Evolutionary conservation across 2,888 invertebrate genomes (phyloP).

Genomic region (Sarcophaga caerulescens): DNA sequence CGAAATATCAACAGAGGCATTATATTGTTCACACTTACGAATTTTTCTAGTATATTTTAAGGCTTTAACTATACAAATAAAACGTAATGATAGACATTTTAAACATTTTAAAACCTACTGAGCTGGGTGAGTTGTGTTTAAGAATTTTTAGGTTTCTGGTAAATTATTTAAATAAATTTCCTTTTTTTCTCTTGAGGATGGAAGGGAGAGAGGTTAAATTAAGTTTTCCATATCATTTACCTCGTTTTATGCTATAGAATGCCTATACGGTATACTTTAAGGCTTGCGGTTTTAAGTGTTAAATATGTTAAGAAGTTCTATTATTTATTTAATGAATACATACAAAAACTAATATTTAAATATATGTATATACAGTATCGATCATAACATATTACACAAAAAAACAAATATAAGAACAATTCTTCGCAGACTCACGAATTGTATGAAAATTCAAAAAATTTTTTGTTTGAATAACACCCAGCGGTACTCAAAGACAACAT

Average conservation of each 20-base stretch:
- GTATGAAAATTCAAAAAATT: too few species aligned
- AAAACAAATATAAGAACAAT: too few species aligned
- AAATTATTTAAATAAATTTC: slow-evolving; percentile 13
- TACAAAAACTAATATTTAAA: not conserved
- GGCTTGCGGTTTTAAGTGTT: slow-evolving; percentile 58
- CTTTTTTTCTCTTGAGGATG: not conserved
- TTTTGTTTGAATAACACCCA: too few species aligned
- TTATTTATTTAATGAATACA: not conserved
- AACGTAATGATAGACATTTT: not conserved
- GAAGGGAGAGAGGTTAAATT: slow-evolving; percentile 28
- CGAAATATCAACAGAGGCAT: not conserved
- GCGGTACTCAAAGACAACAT: too few species aligned
- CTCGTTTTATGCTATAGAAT: slow-evolving; percentile 29
- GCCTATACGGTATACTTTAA: slow-evolving; percentile 52
- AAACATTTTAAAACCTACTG: not conserved
- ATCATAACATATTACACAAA: too few species aligned
- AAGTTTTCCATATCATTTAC: slow-evolving; percentile 51
- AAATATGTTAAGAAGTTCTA: slow-evolving; percentile 9
- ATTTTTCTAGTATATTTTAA: slow-evolving; percentile 3
- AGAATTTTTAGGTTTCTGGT: not conserved
- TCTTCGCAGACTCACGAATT: too few species aligned
- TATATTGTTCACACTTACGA: not conserved
- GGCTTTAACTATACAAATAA: not conserved
- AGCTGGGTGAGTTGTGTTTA: not conserved
- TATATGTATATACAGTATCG: not conserved